Conservation (phyloP, 1,140 invertebrate species). For the Antheraea mylitta region DNA sequence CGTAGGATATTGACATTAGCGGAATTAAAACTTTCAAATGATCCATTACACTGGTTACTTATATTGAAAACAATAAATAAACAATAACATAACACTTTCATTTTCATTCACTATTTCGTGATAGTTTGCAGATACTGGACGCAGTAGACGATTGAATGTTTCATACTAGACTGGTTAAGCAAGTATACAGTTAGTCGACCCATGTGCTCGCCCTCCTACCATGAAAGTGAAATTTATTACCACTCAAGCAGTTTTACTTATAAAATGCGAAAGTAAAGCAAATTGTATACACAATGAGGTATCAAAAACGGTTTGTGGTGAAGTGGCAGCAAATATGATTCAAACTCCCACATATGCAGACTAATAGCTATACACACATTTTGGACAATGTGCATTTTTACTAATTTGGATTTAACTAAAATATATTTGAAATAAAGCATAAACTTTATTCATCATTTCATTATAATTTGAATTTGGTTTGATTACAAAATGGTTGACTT, state of each 20-base stretch:
- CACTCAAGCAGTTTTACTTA: background rate
- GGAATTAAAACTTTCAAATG: conserved; percentile 55
- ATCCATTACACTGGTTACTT: conserved; percentile 62
- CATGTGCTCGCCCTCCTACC: conserved; percentile 1
- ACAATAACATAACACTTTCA: conserved; percentile 59
- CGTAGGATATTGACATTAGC: conserved; percentile 43
- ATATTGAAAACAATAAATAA: conserved; percentile 57
- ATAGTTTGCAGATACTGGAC: background rate
- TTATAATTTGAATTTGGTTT: too few relatives aligned
- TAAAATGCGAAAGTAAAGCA: background rate
- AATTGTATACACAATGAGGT: background rate
- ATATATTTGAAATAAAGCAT: too few relatives aligned
- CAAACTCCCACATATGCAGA: too few relatives aligned
- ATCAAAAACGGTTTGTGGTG: background rate
- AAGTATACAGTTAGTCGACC: background rate
- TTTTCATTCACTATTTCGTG: conserved; percentile 24
- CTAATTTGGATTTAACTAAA: too few relatives aligned
- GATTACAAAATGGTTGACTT: too few relatives aligned
- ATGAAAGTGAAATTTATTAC: background rate
- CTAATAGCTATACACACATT: too few relatives aligned
- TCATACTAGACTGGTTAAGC: conserved; percentile 3
- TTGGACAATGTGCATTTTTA: too few relatives aligned
- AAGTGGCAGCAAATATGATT: background rate
- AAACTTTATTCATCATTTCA: too few relatives aligned
- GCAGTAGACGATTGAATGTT: conserved; percentile 1